Evolutionary conservation across 2,888 invertebrate species (phyloP).

Genomic region (Andrena marginata): DNA sequence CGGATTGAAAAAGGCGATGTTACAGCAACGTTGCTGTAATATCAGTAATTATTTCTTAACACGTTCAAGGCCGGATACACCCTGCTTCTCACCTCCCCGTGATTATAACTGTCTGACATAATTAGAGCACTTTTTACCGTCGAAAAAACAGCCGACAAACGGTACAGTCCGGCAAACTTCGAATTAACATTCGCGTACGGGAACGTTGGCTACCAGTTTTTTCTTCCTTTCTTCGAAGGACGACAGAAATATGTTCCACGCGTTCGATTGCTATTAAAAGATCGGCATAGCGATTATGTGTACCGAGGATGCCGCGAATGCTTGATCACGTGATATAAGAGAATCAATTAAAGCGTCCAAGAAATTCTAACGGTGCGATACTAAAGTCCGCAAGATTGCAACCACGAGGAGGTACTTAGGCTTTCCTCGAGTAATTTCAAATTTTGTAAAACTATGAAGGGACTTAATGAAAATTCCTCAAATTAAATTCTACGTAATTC

Average conservation of each 20-base stretch:
- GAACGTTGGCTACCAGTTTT: neutral
- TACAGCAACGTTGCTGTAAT: constrained; percentile 4
- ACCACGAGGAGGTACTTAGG: too few relatives aligned
- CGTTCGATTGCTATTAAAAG: neutral
- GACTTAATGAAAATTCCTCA: too few relatives aligned
- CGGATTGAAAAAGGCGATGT: neutral
- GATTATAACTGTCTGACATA: constrained; percentile 43
- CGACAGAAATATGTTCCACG: neutral
- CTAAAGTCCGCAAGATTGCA: too few relatives aligned
- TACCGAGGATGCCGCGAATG: too few relatives aligned
- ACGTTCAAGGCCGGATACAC: constrained; percentile 32
- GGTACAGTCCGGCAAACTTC: neutral
- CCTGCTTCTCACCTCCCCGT: constrained; percentile 17
- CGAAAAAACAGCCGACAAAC: constrained; percentile 3
- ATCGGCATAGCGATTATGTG: neutral
- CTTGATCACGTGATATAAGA: too few relatives aligned
- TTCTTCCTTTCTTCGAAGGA: constrained; percentile 1
- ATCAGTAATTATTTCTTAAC: constrained; percentile 29
- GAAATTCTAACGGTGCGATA: too few relatives aligned
- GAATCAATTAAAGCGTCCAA: too few relatives aligned
- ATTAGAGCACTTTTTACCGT: constrained; percentile 31
- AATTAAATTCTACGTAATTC: too few relatives aligned
- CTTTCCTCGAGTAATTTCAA: too few relatives aligned
- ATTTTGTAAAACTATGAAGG: too few relatives aligned
- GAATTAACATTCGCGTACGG: neutral